Conservation (phyloP, 2,113 vertebrate genomes). For the Paramormyrops kingsleyae region DNA sequence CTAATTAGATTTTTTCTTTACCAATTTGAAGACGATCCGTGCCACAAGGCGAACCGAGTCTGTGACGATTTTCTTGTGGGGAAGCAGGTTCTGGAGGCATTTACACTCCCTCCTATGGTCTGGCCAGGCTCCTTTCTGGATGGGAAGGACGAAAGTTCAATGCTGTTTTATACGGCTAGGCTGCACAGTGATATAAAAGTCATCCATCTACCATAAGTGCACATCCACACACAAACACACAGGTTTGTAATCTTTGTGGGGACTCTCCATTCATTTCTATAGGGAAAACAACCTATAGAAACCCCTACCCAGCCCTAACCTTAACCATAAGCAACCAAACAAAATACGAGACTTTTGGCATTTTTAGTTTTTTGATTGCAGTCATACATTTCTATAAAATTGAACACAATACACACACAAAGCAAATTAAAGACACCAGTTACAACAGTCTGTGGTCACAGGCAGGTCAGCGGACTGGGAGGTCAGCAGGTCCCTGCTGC, state of each 20-base stretch:
- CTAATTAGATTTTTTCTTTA: constrained; percentile 36
- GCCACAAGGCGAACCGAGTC: constrained; percentile 85
- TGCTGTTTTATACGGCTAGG: background rate
- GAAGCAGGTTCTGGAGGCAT: constrained; percentile 69
- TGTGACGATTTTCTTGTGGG: constrained; percentile 66
- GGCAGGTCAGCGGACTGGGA: background rate
- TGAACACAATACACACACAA: background rate
- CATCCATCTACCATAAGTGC: background rate
- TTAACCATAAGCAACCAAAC: too few species aligned
- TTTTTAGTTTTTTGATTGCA: too few species aligned
- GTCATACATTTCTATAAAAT: too few species aligned
- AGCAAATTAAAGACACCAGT: background rate
- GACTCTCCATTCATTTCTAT: too few species aligned
- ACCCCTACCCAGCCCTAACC: too few species aligned
- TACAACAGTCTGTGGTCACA: background rate
- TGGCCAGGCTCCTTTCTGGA: constrained; percentile 80
- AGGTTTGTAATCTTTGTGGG: too few species aligned
- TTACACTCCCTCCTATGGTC: constrained; percentile 82
- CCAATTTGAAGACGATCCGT: constrained; percentile 78
- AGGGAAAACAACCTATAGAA: too few species aligned
- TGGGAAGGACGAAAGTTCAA: background rate
- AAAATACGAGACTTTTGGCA: too few species aligned
- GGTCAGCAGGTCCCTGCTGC: background rate
- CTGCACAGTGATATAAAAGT: background rate
- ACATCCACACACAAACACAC: background rate